Base-by-base conservation (phyloP, 2,797 vertebrate species). In the Tauraco hartlaubi region DNA sequence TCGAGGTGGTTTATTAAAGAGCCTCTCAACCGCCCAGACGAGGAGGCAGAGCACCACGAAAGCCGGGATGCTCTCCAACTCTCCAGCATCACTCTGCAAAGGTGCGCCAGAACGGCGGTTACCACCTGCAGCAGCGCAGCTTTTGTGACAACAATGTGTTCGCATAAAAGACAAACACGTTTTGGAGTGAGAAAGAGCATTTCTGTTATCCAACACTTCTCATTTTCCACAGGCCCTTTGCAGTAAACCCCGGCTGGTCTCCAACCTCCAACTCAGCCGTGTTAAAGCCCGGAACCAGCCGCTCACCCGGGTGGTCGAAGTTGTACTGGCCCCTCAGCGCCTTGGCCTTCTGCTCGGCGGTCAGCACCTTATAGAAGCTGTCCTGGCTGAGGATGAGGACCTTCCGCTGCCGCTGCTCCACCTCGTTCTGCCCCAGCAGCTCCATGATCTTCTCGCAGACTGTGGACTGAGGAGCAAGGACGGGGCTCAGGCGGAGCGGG, bases 371-470 rank as follows among this genome's bases (percentile, higher is more conserved):
- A 95, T 99, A 99, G 98, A 99, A 99, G 58, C 99, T 97, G 98
- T 99, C 99, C 96, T 99, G 99, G 97, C 99, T 99, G 33, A 99
- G 97, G 35, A 99, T 99, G 15, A 99, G 98, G 76, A 99, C 98
- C 96, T 99, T 99, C 81, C 99, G 98, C 98, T 99, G 99, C 54
- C 98, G 98, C 56, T 99, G 99, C 81, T 99, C 99, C 95, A 99
- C 99, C 91, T 99, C 99, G 85, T 99, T 99, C 97, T 99, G 99
- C 9, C 99, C 99, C 97, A 99, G 97, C 39, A 99, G 98, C 98
- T 99, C 99, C 99, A 99, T 99, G 97, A 99, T 99, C 98, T 99
- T 99, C 96, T 99, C 99, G n/a, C 99, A 99, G 41, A 99, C 99
- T 22, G 99, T 99, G 26, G 99, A 99, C 99, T 99, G 96, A 61